phyloP scores from a whole-genome alignment of 2,113 vertebrate genomes.

The Orycteropus afer region DNA sequence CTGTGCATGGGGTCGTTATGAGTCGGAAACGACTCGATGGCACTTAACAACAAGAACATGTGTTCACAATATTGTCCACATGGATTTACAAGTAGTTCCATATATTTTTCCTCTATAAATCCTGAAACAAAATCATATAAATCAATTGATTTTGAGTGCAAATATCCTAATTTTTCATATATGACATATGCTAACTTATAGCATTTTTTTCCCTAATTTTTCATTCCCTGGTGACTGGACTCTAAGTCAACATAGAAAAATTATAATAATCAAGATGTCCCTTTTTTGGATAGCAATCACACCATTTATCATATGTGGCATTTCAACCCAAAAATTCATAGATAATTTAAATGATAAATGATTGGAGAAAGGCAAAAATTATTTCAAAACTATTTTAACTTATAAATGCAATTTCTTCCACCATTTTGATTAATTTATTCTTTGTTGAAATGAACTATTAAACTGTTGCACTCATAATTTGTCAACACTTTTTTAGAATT shows the following conservation, averaged over 20 bases:
- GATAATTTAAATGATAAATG: background rate
- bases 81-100: background rate
- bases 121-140: background rate
- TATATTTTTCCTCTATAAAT: background rate
- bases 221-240: background rate
- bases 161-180: background rate
- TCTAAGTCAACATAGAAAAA: conserved; percentile 13
- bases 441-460: background rate
- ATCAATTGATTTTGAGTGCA: background rate
- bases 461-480: background rate
- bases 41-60: no score
- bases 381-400: conserved; percentile 29
- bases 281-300: background rate
- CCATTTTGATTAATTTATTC: background rate
- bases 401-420: background rate
- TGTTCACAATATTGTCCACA: background rate
- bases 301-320: background rate
- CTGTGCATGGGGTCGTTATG: no score
- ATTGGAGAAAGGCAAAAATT: background rate
- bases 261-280: background rate
- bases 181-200: background rate
- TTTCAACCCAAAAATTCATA: background rate
- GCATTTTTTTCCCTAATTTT: background rate
- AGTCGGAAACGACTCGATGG: no score
- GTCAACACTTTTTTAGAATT: background rate